Evolutionary conservation across 2,113 vertebrate species (phyloP), one percentile per base, ranked within the genome.

Genomic region (Tringa solitaria): DNA sequence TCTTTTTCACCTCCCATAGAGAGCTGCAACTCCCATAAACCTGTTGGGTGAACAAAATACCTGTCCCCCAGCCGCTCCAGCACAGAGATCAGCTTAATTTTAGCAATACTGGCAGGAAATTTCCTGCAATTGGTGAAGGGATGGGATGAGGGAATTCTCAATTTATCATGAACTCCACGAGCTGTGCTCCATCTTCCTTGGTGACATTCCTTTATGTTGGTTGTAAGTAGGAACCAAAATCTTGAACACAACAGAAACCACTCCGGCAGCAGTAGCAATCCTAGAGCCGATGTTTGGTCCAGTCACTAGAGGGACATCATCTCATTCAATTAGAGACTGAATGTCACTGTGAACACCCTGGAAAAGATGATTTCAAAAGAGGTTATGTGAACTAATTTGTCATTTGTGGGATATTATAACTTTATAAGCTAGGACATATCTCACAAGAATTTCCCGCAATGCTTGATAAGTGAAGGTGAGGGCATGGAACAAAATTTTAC

Each of bases 81-180:
- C 20, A 39, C 35, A 60, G n/a, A 60, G 16, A 37, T 54, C 61
- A 51, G 41, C 33, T 69, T 37, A 37, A 33, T 10, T 45, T 2
- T 16, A 50, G 14, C 20, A 69, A 68, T 22, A 23, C 4, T 30
- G 28, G 24, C 17, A 39, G 60, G 32, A 48, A 48, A 48, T 48
- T 19, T 73, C n/a, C 32, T 61, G 9, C 14, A 45, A 8, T 2
- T 43, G 26, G 17, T 33, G 43, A 33, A 24, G 24, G 14, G 21
- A 61, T 35, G 30, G 26, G 21, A 68, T 35, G n/a, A 22, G 26
- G 6, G 12, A 81, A 84, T 65, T 81, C 45, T 23, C 45, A 76
- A 9, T 1, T 50, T 84, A 12, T 1, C 0, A 0, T 26, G 23
- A 60, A 13, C 45, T 48, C 12, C 43, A 26, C 22, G 13, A 72